phyloP scores from a whole-genome alignment of 2,888 invertebrate species.

The Idaea straminata region DNA sequence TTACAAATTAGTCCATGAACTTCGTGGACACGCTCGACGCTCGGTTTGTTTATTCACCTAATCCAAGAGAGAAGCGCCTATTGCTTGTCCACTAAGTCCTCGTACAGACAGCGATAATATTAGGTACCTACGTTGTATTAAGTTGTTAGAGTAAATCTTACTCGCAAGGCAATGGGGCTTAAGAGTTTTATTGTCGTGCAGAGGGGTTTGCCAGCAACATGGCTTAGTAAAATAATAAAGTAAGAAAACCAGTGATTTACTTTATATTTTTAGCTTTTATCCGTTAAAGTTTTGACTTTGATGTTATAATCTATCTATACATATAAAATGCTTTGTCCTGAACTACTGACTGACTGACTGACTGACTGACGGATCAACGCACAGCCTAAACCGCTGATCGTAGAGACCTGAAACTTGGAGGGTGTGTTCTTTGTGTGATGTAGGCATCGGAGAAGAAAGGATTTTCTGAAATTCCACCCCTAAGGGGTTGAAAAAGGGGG shows the following conservation, averaged over 20 bases:
- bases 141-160: constrained; percentile 75
- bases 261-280: neutral
- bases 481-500: too few species aligned
- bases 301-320: neutral
- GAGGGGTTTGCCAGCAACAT: constrained; percentile 39
- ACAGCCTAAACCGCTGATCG: too few species aligned
- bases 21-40: constrained; percentile 15
- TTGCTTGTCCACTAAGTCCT: constrained; percentile 28
- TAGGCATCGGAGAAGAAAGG: too few species aligned
- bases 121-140: constrained; percentile 59
- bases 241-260: constrained; percentile 9
- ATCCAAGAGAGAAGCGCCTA: neutral
- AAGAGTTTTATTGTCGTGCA: constrained; percentile 75
- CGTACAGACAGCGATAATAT: constrained; percentile 58
- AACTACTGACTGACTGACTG: too few species aligned
- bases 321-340: too few species aligned
- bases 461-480: too few species aligned
- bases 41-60: constrained; percentile 31
- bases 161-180: constrained; percentile 67
- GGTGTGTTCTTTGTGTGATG: too few species aligned
- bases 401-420: too few species aligned
- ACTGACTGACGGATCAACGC: too few species aligned
- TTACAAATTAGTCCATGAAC: constrained; percentile 7
- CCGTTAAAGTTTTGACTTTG: neutral
- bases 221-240: constrained; percentile 31